A percentile compares a stretch with the other conserved stretches of the same genome.
phyloP scores from a whole-genome alignment of 1,140 invertebrate species.

The Globodera ellingtonae region DNA sequence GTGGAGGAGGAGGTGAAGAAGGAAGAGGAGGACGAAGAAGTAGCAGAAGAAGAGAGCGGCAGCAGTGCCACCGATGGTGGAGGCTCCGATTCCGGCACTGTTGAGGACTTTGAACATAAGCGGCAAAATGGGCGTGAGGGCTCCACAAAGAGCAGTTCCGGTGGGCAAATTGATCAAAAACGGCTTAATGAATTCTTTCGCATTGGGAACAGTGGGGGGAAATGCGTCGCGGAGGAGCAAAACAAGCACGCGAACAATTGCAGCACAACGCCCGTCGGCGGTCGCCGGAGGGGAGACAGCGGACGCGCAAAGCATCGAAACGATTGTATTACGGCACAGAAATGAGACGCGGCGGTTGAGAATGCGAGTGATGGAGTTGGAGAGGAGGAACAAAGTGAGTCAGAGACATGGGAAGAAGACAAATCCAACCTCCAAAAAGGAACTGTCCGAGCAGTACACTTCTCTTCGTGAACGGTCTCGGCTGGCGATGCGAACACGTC shows the following conservation, averaged over 20 bases:
- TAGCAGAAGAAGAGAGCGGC: neutral
- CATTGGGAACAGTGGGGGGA: too few relatives aligned
- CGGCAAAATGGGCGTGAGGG: neutral
- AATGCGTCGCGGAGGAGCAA: conserved; percentile 30
- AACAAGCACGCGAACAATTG: conserved; percentile 7
- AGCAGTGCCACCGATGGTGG: neutral
- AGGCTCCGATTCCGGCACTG: conserved; percentile 40
- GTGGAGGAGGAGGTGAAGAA: neutral
- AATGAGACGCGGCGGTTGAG: conserved; percentile 41
- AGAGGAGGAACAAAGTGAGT: conserved; percentile 38
- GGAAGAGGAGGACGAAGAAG: conserved; percentile 22
- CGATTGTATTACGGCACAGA: conserved; percentile 30
- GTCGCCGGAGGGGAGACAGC: neutral
- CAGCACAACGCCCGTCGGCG: neutral
- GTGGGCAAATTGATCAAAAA: neutral
- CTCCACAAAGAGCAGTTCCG: neutral
- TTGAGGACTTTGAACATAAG: conserved; percentile 37
- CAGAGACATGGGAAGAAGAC: neutral
- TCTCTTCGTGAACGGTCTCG: conserved; percentile 31
- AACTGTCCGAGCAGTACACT: conserved; percentile 33
- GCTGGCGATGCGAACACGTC: conserved; percentile 11
- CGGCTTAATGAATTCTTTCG: too few relatives aligned
- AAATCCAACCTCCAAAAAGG: conserved; percentile 5
- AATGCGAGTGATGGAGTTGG: conserved; percentile 32
- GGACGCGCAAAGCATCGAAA: conserved; percentile 17